Percentiles rank a stretch among this genome's conserved stretches.
Conservation (phyloP, 1,140 invertebrate genomes). For the Drosophila tropicalis region DNA sequence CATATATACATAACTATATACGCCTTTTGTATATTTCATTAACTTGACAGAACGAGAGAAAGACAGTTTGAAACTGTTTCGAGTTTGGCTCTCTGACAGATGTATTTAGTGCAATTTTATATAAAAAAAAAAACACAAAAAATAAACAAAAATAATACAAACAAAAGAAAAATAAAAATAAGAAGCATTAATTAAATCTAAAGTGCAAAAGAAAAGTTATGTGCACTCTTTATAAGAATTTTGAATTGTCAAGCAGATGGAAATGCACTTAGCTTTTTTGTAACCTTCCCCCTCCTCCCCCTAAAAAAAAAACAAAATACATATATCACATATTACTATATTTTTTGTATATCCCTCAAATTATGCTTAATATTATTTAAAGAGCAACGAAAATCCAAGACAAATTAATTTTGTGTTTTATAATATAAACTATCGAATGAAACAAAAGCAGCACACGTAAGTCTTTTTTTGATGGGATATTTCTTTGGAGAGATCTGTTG, state of each 20-base stretch:
- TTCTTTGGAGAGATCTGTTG: not conserved
- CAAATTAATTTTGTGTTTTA: constrained; percentile 11
- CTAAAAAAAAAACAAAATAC: not conserved
- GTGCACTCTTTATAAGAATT: not conserved
- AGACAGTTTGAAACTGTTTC: constrained; percentile 71
- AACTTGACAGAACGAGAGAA: constrained; percentile 32
- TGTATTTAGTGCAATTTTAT: constrained; percentile 52
- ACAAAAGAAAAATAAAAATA: not conserved
- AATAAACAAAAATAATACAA: not conserved
- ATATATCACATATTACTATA: constrained; percentile 3
- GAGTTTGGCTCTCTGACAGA: constrained; percentile 33
- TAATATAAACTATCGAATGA: constrained; percentile 1
- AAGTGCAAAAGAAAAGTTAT: not conserved
- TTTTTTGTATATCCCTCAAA: not conserved
- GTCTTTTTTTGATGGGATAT: not conserved
- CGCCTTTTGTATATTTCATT: constrained; percentile 45
- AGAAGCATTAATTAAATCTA: not conserved
- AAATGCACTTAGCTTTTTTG: constrained; percentile 1
- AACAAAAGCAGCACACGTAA: not conserved
- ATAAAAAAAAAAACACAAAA: constrained; percentile 10
- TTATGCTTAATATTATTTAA: constrained; percentile 13
- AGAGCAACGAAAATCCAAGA: constrained; percentile 13
- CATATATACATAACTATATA: constrained; percentile 26
- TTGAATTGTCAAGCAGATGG: not conserved
- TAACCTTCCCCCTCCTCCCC: not conserved